phyloP scores from a whole-genome alignment of 1,140 invertebrate species.

The Phortica variegata region DNA sequence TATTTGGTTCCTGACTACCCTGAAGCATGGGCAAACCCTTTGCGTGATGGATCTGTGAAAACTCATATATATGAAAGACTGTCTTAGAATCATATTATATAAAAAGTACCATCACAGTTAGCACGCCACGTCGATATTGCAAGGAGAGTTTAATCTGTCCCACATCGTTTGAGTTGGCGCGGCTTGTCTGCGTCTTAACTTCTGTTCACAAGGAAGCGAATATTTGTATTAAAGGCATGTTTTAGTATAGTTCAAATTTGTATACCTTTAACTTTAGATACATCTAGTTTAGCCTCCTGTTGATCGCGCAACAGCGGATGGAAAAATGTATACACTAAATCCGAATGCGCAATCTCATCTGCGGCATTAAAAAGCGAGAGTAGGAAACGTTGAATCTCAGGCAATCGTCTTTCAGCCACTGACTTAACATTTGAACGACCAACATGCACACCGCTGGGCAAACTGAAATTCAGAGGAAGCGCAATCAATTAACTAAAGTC shows the following conservation, averaged over 20 bases:
- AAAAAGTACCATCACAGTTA: slow-evolving; percentile 75
- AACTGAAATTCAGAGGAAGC: too few species aligned
- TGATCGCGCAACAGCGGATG: slow-evolving; percentile 91
- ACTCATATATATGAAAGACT: not conserved
- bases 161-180: slow-evolving; percentile 44
- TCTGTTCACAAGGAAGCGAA: slow-evolving; percentile 21
- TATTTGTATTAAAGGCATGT: not conserved
- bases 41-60: slow-evolving; percentile 69
- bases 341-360: slow-evolving; percentile 92
- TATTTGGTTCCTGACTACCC: slow-evolving; percentile 76
- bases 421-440: slow-evolving; percentile 92
- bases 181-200: slow-evolving; percentile 38
- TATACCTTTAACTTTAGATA: slow-evolving; percentile 59
- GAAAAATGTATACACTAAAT: slow-evolving; percentile 97
- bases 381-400: slow-evolving; percentile 86
- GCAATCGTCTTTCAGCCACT: slow-evolving; percentile 86
- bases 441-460: slow-evolving; percentile 76
- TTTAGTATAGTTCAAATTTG: too few species aligned
- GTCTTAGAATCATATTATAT: not conserved
- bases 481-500: too few species aligned
- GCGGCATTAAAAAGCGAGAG: slow-evolving; percentile 81
- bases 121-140: slow-evolving; percentile 73
- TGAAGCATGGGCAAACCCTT: slow-evolving; percentile 73
- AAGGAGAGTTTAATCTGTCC: slow-evolving; percentile 81
- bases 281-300: slow-evolving; percentile 70